A percentile compares a stretch with the other conserved stretches of the same genome.
Evolutionary conservation across 2,888 invertebrate species (phyloP).

Genomic region (Cabera pusaria): DNA sequence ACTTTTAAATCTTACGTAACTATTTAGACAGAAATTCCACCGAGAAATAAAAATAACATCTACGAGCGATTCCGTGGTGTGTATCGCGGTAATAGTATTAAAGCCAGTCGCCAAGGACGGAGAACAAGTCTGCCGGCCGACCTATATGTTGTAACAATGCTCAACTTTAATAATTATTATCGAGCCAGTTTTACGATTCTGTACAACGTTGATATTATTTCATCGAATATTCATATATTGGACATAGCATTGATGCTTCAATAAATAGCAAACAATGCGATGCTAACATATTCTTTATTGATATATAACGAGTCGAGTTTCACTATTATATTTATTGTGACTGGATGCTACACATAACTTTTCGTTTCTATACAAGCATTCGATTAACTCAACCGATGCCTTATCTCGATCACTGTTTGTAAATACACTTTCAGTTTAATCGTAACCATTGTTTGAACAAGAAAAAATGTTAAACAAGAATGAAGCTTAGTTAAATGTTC

Average conservation of each 20-base stretch:
- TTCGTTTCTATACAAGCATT: slow-evolving; percentile 14
- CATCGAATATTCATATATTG: slow-evolving; percentile 10
- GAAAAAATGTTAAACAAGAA: no score
- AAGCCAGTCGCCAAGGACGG: slow-evolving; percentile 31
- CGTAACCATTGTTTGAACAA: slow-evolving; percentile 14
- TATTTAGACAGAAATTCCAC: slow-evolving; percentile 2
- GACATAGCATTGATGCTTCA: slow-evolving; percentile 5
- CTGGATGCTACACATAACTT: slow-evolving; percentile 17
- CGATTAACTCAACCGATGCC: slow-evolving; percentile 16
- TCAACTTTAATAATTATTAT: not conserved
- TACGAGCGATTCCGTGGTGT: slow-evolving; percentile 4
- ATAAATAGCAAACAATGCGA: slow-evolving; percentile 10
- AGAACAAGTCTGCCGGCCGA: slow-evolving; percentile 30
- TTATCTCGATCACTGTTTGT: slow-evolving; percentile 25
- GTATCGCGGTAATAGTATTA: slow-evolving; percentile 14
- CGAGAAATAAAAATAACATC: slow-evolving; percentile 9
- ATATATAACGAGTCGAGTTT: slow-evolving; percentile 19
- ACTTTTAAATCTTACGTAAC: slow-evolving; percentile 16
- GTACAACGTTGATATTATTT: slow-evolving; percentile 4
- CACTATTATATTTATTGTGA: slow-evolving; percentile 23
- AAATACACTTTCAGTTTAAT: slow-evolving; percentile 25
- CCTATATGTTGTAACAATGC: slow-evolving; percentile 6
- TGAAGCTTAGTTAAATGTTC: no score
- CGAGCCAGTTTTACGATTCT: not conserved
- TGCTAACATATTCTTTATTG: slow-evolving; percentile 10